Conservation (phyloP, 92 coral and sea anemone species). For the Anthopleura xanthogrammica region DNA sequence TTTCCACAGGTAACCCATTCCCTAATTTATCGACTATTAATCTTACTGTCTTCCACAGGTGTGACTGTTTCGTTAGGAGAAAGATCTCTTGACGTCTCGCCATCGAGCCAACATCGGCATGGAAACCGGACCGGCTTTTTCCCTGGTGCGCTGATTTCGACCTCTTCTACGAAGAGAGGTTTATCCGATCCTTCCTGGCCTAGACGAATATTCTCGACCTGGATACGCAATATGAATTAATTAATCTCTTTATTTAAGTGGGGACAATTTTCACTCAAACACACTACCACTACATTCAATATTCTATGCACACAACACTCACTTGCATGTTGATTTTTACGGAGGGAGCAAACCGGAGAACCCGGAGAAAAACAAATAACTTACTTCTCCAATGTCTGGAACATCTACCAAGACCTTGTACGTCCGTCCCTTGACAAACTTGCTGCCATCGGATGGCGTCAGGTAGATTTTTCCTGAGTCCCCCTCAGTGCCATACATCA, state of each 20-base stretch:
- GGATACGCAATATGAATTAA: not conserved
- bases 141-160: conserved; percentile 56
- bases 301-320: too few relatives aligned
- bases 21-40: too few relatives aligned
- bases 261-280: too few relatives aligned
- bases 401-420: conserved; percentile 69
- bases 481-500: conserved; percentile 67
- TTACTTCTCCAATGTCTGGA: conserved; percentile 76
- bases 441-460: conserved; percentile 72
- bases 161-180: conserved; percentile 66
- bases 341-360: too few relatives aligned
- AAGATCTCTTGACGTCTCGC: conserved; percentile 43
- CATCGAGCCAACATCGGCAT: conserved; percentile 76
- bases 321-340: too few relatives aligned
- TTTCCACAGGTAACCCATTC: not conserved
- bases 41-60: conserved; percentile 37
- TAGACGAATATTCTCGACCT: conserved; percentile 58
- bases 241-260: too few relatives aligned
- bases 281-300: too few relatives aligned
- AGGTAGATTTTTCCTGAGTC: conserved; percentile 79
- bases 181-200: conserved; percentile 69
- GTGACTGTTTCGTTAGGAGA: conserved; percentile 37
- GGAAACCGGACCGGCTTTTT: conserved; percentile 74
- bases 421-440: conserved; percentile 67
- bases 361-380: not conserved